Conservation (phyloP, 2,797 vertebrate genomes). For the Emys orbicularis region DNA sequence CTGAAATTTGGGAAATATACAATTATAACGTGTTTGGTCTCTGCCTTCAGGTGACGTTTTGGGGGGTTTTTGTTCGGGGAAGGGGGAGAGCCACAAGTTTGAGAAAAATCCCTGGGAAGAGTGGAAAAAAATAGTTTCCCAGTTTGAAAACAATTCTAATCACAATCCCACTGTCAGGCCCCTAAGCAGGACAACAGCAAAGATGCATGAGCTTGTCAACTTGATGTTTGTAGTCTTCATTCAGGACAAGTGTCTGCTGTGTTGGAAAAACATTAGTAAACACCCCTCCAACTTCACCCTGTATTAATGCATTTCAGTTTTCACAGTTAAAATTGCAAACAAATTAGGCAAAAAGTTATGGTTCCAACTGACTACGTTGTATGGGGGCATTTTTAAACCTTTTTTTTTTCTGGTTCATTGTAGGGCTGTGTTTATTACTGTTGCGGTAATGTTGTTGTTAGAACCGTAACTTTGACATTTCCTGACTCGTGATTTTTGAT, state of each 20-base stretch:
- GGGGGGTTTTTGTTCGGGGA: neutral
- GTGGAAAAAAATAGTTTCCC: neutral
- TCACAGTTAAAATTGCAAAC: neutral
- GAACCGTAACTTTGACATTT: too few relatives aligned
- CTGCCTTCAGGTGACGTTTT: neutral
- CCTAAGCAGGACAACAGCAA: fast-evolving
- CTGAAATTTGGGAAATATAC: neutral
- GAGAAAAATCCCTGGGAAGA: neutral
- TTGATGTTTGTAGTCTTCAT: neutral
- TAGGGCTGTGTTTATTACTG: too few relatives aligned
- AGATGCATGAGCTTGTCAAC: neutral
- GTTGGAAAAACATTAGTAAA: neutral
- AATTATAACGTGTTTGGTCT: fast-evolving
- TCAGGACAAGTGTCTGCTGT: neutral
- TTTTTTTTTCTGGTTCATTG: too few relatives aligned
- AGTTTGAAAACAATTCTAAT: neutral
- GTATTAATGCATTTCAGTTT: neutral
- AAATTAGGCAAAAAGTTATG: too few relatives aligned
- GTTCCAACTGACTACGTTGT: too few relatives aligned
- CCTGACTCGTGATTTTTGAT: too few relatives aligned
- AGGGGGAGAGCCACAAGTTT: neutral
- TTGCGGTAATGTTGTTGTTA: too few relatives aligned
- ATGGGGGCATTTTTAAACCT: too few relatives aligned
- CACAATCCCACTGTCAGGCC: neutral
- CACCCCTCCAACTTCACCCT: neutral